These are phyloP conservation scores for Zaprionus davidi DNA, from an alignment of 1,140 invertebrate genomes.

Conservation along the genomic window DNA sequence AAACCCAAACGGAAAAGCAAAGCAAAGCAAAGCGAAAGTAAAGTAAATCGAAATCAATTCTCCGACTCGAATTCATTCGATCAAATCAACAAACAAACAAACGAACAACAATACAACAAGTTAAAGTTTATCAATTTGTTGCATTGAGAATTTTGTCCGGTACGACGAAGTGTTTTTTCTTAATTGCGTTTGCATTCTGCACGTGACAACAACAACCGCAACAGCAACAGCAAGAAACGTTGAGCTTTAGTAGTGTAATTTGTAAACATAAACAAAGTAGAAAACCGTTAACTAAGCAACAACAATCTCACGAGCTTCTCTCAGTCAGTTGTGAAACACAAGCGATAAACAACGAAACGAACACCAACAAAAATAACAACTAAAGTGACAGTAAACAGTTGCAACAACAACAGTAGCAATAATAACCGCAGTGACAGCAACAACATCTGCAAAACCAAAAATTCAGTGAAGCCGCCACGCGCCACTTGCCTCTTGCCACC, in stretches of 20 bases:
- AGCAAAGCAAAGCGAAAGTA: conserved; percentile 40
- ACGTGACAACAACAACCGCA: conserved; percentile 30
- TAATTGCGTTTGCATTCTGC: not conserved
- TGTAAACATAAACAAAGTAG: conserved; percentile 40
- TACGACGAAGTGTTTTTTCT: conserved; percentile 6
- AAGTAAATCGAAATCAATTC: conserved; percentile 57
- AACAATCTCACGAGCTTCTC: conserved; percentile 69
- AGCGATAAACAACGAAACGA: not conserved
- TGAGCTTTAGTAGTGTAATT: conserved; percentile 78
- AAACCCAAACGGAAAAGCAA: conserved; percentile 18
- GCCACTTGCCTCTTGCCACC: not conserved
- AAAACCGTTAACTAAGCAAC: conserved; percentile 17
- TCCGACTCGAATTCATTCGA: conserved; percentile 18
- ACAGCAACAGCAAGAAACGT: conserved; percentile 39
- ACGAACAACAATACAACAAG: conserved; percentile 11
- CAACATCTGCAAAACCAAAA: conserved; percentile 28
- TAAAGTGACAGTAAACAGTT: conserved; percentile 16
- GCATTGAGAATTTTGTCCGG: not conserved
- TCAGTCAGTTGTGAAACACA: conserved; percentile 71
- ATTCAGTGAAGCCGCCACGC: not conserved
- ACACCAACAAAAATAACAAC: conserved; percentile 34
- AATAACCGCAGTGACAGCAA: conserved; percentile 4
- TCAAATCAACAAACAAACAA: conserved; percentile 24
- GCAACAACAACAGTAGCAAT: conserved; percentile 2
- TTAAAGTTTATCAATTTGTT: not conserved